Percentiles rank a stretch among this genome's conserved stretches.
phyloP scores from a whole-genome alignment of 2,888 invertebrate species.

The Amphimallon solstitiale region DNA sequence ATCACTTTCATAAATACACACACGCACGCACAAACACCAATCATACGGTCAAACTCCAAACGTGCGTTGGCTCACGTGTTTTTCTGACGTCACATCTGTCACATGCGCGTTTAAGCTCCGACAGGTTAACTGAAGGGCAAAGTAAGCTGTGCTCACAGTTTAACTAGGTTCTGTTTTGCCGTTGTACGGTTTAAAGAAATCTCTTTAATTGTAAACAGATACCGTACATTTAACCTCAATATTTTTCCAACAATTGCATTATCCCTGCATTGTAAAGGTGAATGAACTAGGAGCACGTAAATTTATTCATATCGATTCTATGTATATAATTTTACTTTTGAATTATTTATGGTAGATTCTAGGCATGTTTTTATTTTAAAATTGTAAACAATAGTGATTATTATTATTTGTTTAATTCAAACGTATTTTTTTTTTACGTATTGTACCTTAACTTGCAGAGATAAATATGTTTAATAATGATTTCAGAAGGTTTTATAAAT shows the following conservation, averaged over 20 bases:
- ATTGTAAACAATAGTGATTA: too few relatives aligned
- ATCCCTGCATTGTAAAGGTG: background rate
- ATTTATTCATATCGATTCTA: background rate
- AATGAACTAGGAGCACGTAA: constrained; percentile 9
- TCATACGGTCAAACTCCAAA: background rate
- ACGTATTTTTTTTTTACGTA: too few relatives aligned
- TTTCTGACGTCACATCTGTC: constrained; percentile 9
- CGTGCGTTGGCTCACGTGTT: constrained; percentile 22
- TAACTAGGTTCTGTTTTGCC: background rate
- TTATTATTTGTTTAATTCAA: too few relatives aligned
- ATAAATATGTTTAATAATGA: too few relatives aligned
- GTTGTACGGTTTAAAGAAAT: constrained; percentile 8
- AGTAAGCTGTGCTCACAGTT: background rate
- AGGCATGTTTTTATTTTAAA: too few relatives aligned
- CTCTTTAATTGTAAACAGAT: constrained; percentile 20
- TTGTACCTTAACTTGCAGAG: too few relatives aligned
- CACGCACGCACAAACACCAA: background rate
- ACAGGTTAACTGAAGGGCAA: constrained; percentile 29
- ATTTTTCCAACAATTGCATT: background rate
- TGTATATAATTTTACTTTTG: too few relatives aligned
- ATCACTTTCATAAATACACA: background rate
- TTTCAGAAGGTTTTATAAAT: too few relatives aligned
- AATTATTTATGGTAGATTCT: too few relatives aligned
- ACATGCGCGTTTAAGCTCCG: constrained; percentile 10
- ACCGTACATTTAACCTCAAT: constrained; percentile 2